phyloP scores from a whole-genome alignment of 2,797 vertebrate genomes.

The Cossypha caffra region DNA sequence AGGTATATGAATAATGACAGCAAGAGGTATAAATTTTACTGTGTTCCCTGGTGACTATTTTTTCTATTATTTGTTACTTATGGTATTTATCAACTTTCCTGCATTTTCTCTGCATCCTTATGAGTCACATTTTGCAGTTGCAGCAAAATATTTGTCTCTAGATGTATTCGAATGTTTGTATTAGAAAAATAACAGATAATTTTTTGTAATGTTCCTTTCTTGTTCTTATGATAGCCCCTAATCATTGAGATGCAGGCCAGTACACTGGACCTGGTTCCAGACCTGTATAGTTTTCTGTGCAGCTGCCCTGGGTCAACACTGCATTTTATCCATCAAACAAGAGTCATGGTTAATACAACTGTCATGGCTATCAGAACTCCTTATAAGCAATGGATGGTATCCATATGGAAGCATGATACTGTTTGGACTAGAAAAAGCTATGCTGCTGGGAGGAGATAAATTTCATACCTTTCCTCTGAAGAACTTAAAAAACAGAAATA shows the following conservation, averaged over 20 bases:
- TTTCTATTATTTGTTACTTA: background rate
- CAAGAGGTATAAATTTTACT: background rate
- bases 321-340: background rate
- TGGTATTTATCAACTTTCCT: background rate
- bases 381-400: background rate
- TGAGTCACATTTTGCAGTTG: background rate
- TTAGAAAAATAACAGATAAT: background rate
- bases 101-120: background rate
- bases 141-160: background rate
- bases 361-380: background rate
- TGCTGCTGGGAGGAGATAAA: background rate
- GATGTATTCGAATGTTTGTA: background rate
- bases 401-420: background rate
- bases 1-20: background rate
- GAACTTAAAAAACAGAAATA: background rate
- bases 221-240: background rate
- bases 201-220: background rate
- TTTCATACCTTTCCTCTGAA: background rate
- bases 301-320: background rate
- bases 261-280: background rate
- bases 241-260: background rate
- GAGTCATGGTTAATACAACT: background rate
- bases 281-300: background rate
- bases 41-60: background rate
- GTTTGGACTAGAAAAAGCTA: background rate